Percentiles rank a stretch among this genome's conserved stretches.
Evolutionary conservation across 2,797 vertebrate species (phyloP).

Genomic region (Mormyrus proboscirostris): DNA sequence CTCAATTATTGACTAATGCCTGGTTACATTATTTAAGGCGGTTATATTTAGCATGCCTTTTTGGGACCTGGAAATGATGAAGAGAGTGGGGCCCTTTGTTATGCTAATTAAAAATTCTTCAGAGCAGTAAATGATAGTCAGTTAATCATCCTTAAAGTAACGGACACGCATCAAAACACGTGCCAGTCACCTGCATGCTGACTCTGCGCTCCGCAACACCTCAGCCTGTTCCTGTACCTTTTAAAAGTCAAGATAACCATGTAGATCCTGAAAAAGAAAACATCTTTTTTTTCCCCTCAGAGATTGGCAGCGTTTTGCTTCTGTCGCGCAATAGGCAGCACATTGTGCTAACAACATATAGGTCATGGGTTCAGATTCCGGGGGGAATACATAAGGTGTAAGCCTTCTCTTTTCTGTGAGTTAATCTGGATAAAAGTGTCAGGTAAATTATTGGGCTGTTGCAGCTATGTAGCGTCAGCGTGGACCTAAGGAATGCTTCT

Average conservation of each 20-base stretch:
- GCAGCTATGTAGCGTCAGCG: not conserved
- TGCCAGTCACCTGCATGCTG: not conserved
- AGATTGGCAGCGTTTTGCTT: not conserved
- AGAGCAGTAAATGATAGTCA: constrained; percentile 38
- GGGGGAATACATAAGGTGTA: not conserved
- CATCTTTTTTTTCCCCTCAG: not conserved
- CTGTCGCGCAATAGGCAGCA: not conserved
- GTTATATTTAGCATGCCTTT: constrained; percentile 67
- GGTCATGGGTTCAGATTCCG: not conserved
- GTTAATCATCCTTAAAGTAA: constrained; percentile 2
- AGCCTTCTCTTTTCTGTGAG: not conserved
- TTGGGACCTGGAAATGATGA: constrained; percentile 48
- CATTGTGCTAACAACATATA: not conserved
- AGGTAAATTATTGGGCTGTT: not conserved
- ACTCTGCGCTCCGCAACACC: not conserved
- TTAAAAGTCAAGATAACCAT: not conserved
- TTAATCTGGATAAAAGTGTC: not conserved
- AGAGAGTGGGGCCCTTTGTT: constrained; percentile 50
- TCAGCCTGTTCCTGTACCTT: not conserved
- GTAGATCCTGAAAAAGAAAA: not conserved
- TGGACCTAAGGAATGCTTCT: not conserved
- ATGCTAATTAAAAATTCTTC: constrained; percentile 55
- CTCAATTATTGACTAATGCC: constrained; percentile 75
- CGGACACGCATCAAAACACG: not conserved
- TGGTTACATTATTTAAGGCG: constrained; percentile 66